phyloP scores from a whole-genome alignment of 2,888 invertebrate genomes.

The Lampropteryx suffumata region DNA sequence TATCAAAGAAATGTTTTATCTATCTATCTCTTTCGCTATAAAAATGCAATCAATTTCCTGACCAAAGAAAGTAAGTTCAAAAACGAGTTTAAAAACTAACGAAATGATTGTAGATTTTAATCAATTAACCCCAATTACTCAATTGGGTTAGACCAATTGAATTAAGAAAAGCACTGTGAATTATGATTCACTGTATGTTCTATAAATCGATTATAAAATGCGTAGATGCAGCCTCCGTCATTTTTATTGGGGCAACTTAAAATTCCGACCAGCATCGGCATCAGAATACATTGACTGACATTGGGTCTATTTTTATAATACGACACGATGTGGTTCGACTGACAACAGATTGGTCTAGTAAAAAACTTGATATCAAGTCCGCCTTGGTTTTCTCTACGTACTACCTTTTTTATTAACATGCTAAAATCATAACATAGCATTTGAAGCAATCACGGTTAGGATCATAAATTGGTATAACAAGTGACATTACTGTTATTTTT shows the following conservation, averaged over 20 bases:
- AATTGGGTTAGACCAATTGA: slow-evolving; percentile 30
- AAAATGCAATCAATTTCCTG: not conserved
- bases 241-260: slow-evolving; percentile 52
- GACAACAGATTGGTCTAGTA: not conserved
- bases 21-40: not conserved
- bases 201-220: slow-evolving; percentile 42
- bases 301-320: slow-evolving; percentile 2
- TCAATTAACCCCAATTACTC: slow-evolving; percentile 33
- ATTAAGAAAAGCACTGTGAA: slow-evolving; percentile 37
- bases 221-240: slow-evolving; percentile 39
- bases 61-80: not conserved
- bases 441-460: not conserved
- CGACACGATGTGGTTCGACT: slow-evolving; percentile 20
- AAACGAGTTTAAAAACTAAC: slow-evolving; percentile 19
- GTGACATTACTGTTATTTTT: too few relatives aligned
- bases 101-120: slow-evolving; percentile 32
- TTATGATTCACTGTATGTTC: slow-evolving; percentile 41
- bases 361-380: too few relatives aligned
- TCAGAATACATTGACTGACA: slow-evolving; percentile 20
- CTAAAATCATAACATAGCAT: too few relatives aligned
- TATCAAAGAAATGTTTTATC: too few relatives aligned
- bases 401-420: too few relatives aligned
- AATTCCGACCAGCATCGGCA: slow-evolving; percentile 39
- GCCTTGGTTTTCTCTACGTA: too few relatives aligned
- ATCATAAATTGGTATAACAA: not conserved